A percentile compares a stretch with the other conserved stretches of the same genome.
These are phyloP conservation scores for Drosophila flavopinicola DNA, from an alignment of 2,888 invertebrate species.

Conservation along the genomic window DNA sequence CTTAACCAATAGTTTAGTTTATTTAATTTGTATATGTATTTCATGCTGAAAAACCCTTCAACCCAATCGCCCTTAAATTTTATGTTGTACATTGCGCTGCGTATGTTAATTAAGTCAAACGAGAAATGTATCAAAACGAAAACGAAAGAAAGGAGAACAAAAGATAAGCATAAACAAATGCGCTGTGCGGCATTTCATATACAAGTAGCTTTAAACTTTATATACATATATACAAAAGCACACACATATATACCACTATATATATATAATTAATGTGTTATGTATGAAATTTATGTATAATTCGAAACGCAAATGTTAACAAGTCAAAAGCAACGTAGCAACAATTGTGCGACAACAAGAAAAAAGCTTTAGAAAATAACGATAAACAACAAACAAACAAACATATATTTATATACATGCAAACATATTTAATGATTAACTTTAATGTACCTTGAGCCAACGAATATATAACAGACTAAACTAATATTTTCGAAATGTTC, in stretches of 20 bases:
- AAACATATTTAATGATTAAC: constrained; percentile 25
- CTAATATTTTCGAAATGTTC: constrained; percentile 14
- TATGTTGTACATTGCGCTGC: constrained; percentile 23
- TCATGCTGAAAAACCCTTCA: not conserved
- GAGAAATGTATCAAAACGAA: not conserved
- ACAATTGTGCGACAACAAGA: constrained; percentile 33
- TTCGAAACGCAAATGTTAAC: constrained; percentile 42
- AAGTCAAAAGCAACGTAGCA: constrained; percentile 31
- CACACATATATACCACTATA: constrained; percentile 15
- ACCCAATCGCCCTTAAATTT: not conserved
- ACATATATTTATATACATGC: constrained; percentile 20
- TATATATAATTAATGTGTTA: constrained; percentile 10
- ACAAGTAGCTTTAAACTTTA: constrained; percentile 60
- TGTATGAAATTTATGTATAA: constrained; percentile 20
- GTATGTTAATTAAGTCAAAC: constrained; percentile 12
- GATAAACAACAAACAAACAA: constrained; percentile 15
- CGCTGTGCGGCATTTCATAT: constrained; percentile 60
- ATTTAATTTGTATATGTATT: constrained; percentile 28
- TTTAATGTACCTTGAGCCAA: constrained; percentile 45
- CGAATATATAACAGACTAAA: constrained; percentile 34
- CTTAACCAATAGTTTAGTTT: constrained; percentile 17
- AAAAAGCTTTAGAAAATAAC: constrained; percentile 53
- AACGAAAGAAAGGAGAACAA: not conserved
- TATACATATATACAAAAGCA: constrained; percentile 29
- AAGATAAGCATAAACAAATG: constrained; percentile 36